A percentile compares a stretch with the other conserved stretches of the same genome.
Conservation (phyloP, 2,888 invertebrate genomes). For the Volucella inanis region DNA sequence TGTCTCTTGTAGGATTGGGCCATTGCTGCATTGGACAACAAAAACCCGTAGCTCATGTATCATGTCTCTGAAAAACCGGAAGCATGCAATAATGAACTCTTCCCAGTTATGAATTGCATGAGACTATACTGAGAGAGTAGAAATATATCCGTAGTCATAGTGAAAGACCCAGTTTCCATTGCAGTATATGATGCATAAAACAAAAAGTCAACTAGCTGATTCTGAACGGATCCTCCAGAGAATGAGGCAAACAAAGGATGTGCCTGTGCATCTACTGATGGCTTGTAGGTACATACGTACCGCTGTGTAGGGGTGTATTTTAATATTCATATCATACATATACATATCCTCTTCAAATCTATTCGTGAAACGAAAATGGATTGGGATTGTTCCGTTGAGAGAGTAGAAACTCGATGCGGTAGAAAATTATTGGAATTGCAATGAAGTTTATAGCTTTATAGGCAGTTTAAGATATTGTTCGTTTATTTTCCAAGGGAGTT, state of each 20-base stretch:
- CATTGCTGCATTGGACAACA: constrained; percentile 13
- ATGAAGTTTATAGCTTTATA: too few species aligned
- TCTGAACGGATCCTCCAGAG: background rate
- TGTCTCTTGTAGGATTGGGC: background rate
- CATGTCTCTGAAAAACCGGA: constrained; percentile 24
- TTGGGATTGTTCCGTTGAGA: too few species aligned
- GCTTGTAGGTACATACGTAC: background rate
- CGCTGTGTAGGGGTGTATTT: background rate
- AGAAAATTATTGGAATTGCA: too few species aligned
- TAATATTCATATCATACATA: constrained; percentile 6
- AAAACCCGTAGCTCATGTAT: constrained; percentile 18
- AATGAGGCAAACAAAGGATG: constrained; percentile 2
- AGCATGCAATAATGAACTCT: constrained; percentile 34
- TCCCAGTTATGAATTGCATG: constrained; percentile 13
- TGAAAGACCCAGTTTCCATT: too few species aligned
- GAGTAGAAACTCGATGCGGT: too few species aligned
- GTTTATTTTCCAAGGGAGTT: too few species aligned
- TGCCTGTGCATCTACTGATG: constrained; percentile 1
- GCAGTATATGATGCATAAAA: constrained; percentile 7
- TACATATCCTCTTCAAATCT: constrained; percentile 1
- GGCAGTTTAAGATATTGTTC: too few species aligned
- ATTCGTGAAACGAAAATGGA: background rate
- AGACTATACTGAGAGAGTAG: background rate
- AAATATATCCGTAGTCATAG: background rate
- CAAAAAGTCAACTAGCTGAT: constrained; percentile 18